These are phyloP conservation scores for Rallus limicola DNA, from an alignment of 2,113 vertebrate species.

Conservation along the genomic window DNA sequence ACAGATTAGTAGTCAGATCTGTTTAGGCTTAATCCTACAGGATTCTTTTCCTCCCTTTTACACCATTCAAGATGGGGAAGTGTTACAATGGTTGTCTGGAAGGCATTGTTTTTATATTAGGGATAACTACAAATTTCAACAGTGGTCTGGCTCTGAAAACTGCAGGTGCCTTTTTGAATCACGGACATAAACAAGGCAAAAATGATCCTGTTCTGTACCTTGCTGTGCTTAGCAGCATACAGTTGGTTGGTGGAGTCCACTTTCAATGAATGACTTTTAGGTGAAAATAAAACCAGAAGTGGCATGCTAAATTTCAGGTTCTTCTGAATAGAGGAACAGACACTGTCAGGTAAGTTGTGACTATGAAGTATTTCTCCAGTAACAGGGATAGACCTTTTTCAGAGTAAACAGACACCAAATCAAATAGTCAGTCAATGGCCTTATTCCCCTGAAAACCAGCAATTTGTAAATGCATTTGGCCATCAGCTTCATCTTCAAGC, in stretches of 20 bases:
- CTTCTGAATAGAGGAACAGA: neutral
- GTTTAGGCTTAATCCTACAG: neutral
- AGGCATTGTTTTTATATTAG: neutral
- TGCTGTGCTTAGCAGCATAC: neutral
- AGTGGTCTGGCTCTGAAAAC: neutral
- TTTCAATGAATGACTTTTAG: neutral
- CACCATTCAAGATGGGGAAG: neutral
- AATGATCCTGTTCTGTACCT: neutral
- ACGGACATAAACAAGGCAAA: neutral
- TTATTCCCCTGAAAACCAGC: neutral
- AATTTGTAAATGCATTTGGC: neutral
- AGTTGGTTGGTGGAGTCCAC: neutral
- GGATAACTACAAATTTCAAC: neutral
- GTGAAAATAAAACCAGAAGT: neutral
- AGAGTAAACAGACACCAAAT: neutral
- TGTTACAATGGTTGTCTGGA: neutral
- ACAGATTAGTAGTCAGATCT: neutral
- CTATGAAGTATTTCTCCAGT: neutral
- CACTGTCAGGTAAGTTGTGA: fast-evolving
- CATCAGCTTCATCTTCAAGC: neutral
- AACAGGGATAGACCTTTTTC: neutral
- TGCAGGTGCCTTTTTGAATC: neutral
- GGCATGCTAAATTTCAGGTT: neutral
- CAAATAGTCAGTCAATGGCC: neutral
- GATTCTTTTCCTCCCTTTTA: neutral